Evolutionary conservation across 2,888 invertebrate genomes (phyloP).

Genomic region (Ichneumoninae sp.): DNA sequence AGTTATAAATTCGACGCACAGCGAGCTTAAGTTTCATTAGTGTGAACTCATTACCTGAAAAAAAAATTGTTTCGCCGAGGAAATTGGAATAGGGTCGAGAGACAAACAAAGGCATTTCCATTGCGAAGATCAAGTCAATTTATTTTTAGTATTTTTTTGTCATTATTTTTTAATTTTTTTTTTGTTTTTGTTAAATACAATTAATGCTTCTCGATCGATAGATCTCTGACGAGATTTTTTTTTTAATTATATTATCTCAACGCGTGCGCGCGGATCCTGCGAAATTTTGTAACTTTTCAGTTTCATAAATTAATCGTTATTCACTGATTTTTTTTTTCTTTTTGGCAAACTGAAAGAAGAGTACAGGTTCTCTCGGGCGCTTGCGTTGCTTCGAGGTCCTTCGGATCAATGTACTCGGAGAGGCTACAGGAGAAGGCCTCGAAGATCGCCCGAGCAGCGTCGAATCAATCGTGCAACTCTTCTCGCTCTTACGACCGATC

Average conservation of each 20-base stretch:
- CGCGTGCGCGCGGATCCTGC: conserved; percentile 39
- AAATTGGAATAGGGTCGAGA: neutral
- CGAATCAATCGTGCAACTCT: conserved; percentile 28
- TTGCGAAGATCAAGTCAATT: conserved; percentile 75
- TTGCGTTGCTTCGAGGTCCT: conserved; percentile 20
- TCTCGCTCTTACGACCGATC: conserved; percentile 21
- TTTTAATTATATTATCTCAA: conserved; percentile 1
- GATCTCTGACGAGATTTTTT: conserved; percentile 48
- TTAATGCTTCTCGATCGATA: conserved; percentile 67
- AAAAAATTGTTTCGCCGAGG: conserved; percentile 27
- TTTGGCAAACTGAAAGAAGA: conserved; percentile 46
- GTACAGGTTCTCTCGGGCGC: conserved; percentile 13
- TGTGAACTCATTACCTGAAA: neutral
- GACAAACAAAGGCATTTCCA: neutral
- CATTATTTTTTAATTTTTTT: conserved; percentile 50
- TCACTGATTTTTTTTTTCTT: conserved; percentile 1
- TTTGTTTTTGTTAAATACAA: conserved; percentile 69
- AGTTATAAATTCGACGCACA: conserved; percentile 7
- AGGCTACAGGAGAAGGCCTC: neutral
- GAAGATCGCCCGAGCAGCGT: conserved; percentile 11
- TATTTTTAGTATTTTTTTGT: conserved; percentile 60
- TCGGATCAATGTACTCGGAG: conserved; percentile 27
- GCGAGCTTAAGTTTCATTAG: neutral
- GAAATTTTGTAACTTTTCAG: conserved; percentile 27
- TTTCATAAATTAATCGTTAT: conserved; percentile 13